These are phyloP conservation scores for Chiloscyllium plagiosum DNA, from an alignment of 2,113 vertebrate genomes.

Conservation along the genomic window DNA sequence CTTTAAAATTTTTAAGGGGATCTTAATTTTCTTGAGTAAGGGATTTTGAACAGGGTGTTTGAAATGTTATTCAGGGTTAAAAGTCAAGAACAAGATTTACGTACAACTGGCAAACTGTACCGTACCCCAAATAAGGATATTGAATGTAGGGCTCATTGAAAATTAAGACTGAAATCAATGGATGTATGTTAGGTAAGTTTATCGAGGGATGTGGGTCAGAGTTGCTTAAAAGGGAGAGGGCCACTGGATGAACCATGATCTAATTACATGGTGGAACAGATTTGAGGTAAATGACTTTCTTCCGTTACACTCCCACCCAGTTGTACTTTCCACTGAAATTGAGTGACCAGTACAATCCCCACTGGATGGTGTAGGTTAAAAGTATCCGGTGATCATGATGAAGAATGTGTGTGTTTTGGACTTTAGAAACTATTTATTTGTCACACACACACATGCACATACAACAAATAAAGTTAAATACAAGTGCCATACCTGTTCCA, in stretches of 20 bases:
- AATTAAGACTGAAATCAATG: background rate
- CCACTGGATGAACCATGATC: background rate
- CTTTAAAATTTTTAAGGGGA: background rate
- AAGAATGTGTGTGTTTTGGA: background rate
- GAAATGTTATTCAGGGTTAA: background rate
- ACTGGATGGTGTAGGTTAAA: background rate
- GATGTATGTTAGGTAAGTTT: background rate
- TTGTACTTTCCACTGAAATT: background rate
- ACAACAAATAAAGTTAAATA: background rate
- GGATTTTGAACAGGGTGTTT: no score
- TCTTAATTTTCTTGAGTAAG: background rate
- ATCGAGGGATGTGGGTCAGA: background rate
- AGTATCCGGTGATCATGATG: background rate
- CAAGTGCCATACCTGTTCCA: conserved; percentile 49
- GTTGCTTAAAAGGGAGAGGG: background rate
- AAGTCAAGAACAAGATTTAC: background rate
- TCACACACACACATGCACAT: background rate
- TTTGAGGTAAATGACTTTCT: background rate
- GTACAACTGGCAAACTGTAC: background rate
- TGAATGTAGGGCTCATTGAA: background rate
- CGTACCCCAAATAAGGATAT: background rate
- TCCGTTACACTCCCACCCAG: no score
- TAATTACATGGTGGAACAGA: background rate
- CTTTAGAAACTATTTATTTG: background rate
- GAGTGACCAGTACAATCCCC: no score